These are phyloP conservation scores for Polypedilum pembai DNA, from an alignment of 1,140 invertebrate species.

Conservation along the genomic window DNA sequence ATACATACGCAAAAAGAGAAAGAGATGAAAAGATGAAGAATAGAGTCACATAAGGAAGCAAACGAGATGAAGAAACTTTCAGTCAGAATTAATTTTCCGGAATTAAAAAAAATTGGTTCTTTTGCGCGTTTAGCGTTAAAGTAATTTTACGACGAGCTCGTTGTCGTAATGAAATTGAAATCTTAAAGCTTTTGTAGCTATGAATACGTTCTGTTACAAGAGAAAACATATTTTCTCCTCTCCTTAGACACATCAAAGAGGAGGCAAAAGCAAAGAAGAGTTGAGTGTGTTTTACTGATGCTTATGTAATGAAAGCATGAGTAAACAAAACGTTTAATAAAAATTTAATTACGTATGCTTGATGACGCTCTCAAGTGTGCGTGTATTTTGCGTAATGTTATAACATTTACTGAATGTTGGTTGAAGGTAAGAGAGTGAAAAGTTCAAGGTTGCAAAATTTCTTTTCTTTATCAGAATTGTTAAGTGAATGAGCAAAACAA, in stretches of 20 bases:
- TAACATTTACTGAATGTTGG: not conserved
- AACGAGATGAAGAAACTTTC: not conserved
- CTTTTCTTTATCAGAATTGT: not conserved
- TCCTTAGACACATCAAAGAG: not conserved
- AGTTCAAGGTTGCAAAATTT: not conserved
- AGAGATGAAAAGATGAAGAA: not conserved
- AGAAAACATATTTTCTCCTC: no score
- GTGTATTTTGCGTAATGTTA: not conserved
- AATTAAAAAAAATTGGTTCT: not conserved
- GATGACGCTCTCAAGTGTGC: not conserved
- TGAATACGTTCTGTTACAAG: no score
- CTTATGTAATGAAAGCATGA: not conserved
- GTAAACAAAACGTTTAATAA: slow-evolving; percentile 19
- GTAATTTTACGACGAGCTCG: not conserved
- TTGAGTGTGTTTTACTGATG: not conserved
- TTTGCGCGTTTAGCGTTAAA: not conserved
- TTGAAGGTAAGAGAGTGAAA: not conserved
- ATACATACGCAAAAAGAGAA: not conserved
- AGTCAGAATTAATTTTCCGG: not conserved
- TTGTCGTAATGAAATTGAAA: slow-evolving; percentile 7
- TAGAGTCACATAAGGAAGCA: not conserved
- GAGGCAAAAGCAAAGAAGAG: not conserved
- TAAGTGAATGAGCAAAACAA: not conserved
- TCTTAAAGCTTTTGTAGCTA: not conserved
- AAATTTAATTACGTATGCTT: slow-evolving; percentile 14